Evolutionary conservation across 2,797 vertebrate genomes (phyloP).

Genomic region (Nannoperca australis): DNA sequence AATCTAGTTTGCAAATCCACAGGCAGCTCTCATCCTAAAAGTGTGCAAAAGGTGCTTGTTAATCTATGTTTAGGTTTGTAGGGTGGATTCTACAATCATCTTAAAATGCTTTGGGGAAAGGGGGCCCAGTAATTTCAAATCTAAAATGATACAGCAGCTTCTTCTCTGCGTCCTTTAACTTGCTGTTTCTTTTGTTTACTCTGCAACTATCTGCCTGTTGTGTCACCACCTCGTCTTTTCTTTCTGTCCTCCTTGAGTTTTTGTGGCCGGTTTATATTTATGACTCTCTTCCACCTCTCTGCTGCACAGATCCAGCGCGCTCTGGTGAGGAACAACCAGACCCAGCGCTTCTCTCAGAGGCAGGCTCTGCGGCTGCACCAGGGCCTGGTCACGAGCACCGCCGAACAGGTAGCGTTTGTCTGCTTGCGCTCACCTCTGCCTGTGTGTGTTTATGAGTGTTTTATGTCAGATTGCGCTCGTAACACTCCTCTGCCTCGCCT

Average conservation of each 20-base stretch:
- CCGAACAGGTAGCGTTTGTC: conserved; percentile 88
- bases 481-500: conserved; percentile 15
- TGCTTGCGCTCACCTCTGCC: conserved; percentile 44
- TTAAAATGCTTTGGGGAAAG: background rate
- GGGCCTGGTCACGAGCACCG: conserved; percentile 92
- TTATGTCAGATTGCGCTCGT: conserved; percentile 1
- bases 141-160: conserved; percentile 10
- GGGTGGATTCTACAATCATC: background rate
- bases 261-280: background rate
- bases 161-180: conserved; percentile 11
- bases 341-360: conserved; percentile 91
- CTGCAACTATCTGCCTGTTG: background rate
- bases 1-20: background rate
- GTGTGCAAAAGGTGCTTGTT: background rate
- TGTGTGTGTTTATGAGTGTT: background rate
- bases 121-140: background rate
- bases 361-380: conserved; percentile 94
- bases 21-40: background rate
- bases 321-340: conserved; percentile 93
- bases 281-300: background rate
- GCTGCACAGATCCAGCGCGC: conserved; percentile 89
- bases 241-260: background rate
- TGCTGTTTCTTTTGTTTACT: conserved; percentile 22
- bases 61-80: background rate
- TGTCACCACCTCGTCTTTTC: background rate